Conservation (phyloP, 2,888 invertebrate species). For the Drosophila affinis region DNA sequence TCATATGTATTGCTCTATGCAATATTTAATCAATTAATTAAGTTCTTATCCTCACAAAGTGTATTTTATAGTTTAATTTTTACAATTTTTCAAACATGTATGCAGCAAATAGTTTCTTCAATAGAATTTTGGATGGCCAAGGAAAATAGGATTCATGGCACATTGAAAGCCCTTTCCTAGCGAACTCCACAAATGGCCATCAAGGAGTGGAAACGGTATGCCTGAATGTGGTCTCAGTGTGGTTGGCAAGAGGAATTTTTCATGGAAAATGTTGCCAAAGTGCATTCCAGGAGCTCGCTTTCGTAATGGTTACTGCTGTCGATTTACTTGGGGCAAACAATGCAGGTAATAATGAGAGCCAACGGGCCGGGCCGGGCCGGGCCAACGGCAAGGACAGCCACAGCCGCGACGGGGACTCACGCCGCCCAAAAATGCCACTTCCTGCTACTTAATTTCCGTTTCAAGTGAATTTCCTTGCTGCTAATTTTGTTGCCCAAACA, state of each 20-base stretch:
- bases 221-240: not conserved
- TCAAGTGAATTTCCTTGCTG: slow-evolving; percentile 78
- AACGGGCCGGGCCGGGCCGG: no score
- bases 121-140: no score
- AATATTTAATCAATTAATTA: not conserved
- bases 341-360: slow-evolving; percentile 36
- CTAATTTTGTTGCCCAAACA: slow-evolving; percentile 67
- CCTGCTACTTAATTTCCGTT: slow-evolving; percentile 79
- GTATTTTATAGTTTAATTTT: not conserved
- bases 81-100: not conserved
- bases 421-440: slow-evolving; percentile 54
- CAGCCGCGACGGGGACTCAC: slow-evolving; percentile 21
- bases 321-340: slow-evolving; percentile 22
- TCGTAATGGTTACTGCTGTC: slow-evolving; percentile 14
- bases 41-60: not conserved
- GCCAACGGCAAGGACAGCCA: slow-evolving; percentile 7
- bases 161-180: not conserved
- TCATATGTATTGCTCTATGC: not conserved
- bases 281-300: slow-evolving; percentile 6
- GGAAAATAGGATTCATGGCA: not conserved
- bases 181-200: not conserved
- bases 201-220: not conserved
- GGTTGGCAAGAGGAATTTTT: not conserved
- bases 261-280: not conserved
- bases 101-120: no score